These are phyloP conservation scores for Drosophila jambulina DNA, from an alignment of 1,140 invertebrate species.

Conservation along the genomic window DNA sequence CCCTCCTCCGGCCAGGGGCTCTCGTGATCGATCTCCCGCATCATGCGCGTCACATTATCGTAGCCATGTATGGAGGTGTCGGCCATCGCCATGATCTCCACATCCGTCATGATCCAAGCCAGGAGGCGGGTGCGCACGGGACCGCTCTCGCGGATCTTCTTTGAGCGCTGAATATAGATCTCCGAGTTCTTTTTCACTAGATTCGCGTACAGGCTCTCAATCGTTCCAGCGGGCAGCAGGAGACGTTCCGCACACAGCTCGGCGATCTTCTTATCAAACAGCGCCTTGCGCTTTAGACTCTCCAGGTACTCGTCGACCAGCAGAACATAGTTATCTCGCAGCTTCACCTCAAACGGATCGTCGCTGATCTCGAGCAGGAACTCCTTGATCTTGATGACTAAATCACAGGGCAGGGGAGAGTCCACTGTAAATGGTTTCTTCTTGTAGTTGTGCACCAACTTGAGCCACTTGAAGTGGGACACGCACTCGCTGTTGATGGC, in stretches of 20 bases:
- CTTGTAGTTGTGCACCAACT: constrained; percentile 90
- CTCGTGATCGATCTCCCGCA: constrained; percentile 93
- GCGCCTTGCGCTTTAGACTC: constrained; percentile 94
- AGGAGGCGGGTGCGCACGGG: constrained; percentile 92
- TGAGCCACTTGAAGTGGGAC: constrained; percentile 96
- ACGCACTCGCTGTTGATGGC: constrained; percentile 96
- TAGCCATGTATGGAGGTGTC: constrained; percentile 94
- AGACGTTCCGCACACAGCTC: constrained; percentile 92
- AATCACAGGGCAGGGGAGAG: constrained; percentile 92
- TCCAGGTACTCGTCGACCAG: constrained; percentile 98
- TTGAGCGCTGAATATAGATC: constrained; percentile 97
- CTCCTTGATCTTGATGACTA: constrained; percentile 93
- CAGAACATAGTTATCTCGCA: constrained; percentile 98
- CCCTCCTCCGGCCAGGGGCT: constrained; percentile 96
- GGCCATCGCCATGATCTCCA: constrained; percentile 93
- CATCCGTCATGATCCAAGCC: constrained; percentile 91
- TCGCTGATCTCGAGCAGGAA: constrained; percentile 96
- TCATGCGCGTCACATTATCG: constrained; percentile 90
- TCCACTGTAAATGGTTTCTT: constrained; percentile 89
- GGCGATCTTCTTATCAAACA: constrained; percentile 91
- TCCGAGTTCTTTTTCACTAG: constrained; percentile 95
- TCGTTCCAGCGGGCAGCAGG: constrained; percentile 92
- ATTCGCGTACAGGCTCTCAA: constrained; percentile 94
- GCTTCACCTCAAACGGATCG: constrained; percentile 98
- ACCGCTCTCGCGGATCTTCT: constrained; percentile 90